Evolutionary conservation across 2,113 vertebrate genomes (phyloP), one percentile per base, ranked within the genome.

Genomic region (Lycocorax pyrrhopterus): DNA sequence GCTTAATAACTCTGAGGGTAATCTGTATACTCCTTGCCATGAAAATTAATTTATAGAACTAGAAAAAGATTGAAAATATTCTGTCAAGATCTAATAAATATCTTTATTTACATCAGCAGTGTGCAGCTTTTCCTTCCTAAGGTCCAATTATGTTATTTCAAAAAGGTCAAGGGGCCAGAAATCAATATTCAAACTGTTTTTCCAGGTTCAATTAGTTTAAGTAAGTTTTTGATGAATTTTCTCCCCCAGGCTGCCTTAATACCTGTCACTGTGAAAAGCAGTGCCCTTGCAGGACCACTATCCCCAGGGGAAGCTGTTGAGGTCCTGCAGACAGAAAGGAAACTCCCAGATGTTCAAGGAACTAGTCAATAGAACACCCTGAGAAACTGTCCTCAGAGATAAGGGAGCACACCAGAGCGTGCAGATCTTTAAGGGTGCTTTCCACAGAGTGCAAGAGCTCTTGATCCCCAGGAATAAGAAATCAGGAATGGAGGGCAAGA

Each of bases 101-200:
- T 58, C 29, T 95, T 80, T 94, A 92, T 96, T 94, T 95, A 74
- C 6, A 2, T 77, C 55, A 80, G 8, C 55, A 73, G 7, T 7
- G 4, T 19, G 17, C 16, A 80, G 15, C 26, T 69, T 86, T 89
- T 86, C 51, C 62, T 94, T 92, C 94, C 64, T 26, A 12, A 80
- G 72, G 63, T 47, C 51, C 63, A 84, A 77, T 94, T 93, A 83
- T 62, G 13, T 63, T 66, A 90, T 96, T 92, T 90, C 26, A 16
- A 25, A 87, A 85, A 90, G 88, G 88, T 95, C 68, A 88, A 53
- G 43, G 35, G 67, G 39, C 29, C 41, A 76, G 32, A 83, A 90
- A 92, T 86, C 94, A 86, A 86, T 92, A 92, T 90, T 84, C 53
- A 85, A 85, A 83, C 46, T 71, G 21, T 55, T 95, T 96, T 91